Base-by-base conservation (phyloP, 2,113 vertebrate genomes). In the Dolichallabes microphthalmus region DNA sequence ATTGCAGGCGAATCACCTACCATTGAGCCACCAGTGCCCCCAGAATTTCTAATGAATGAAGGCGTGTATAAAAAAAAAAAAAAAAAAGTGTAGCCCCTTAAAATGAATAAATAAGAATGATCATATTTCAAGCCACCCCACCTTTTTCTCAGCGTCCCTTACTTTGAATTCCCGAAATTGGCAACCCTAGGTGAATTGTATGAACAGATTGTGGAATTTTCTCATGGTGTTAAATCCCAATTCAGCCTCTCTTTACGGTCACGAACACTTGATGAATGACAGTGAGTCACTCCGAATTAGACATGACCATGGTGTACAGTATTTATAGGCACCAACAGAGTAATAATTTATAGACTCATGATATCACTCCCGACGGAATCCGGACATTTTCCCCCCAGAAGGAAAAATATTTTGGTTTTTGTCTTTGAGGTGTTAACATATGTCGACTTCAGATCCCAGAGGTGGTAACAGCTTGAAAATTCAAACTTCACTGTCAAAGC, bases 261-360 rank as follows among this genome's bases (percentile, higher is more conserved):
- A 35, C 22, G 22, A 20, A 74, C 25, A 32, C 32, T 50, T 30
- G 50, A 78, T 50, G 20, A 80, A 64, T 80, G 79, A 50, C 58
- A n/a, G 10, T 39, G 39, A 45, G 35, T 50, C 39, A 12, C 35
- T 27, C 25, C 71, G 30, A 78, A 75, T 61, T 53, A 76, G 60
- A 35, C 60, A 35, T 77, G 45, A 10, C 19, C 55, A 45, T 55
- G 22, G 55, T 30, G n/a, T 86, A n/a, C n/a, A n/a, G n/a, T n/a
- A 77, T 81, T 84, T 82, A 68, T 88, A 45, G 78, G 68, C 61
- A n/a, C 77, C 63, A 76, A 71, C 27, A 57, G 13, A 75, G 75
- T 81, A 83, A 86, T 83, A 53, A 64, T 85, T 73, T 39, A 61
- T 82, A 45, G 27, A 63, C 80, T 63, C 13, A 27, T 63, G 71